Conservation (phyloP, 2,797 vertebrate genomes). For the Karalla daura region DNA sequence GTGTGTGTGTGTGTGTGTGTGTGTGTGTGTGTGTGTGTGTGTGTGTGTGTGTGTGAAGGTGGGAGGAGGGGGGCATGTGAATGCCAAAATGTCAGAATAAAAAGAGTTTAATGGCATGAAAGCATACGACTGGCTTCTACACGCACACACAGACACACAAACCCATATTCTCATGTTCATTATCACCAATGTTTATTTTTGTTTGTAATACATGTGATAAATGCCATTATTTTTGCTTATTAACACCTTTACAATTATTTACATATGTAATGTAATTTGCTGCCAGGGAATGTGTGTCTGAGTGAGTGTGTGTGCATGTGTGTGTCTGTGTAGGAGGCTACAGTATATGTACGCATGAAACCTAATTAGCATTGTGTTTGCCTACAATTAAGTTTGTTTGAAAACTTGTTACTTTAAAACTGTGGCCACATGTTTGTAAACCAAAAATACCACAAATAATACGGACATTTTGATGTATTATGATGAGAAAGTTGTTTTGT, state of each 20-base stretch:
- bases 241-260: constrained; percentile 40
- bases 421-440: neutral
- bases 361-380: too few relatives aligned
- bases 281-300: constrained; percentile 27
- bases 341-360: too few relatives aligned
- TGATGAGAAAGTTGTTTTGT: neutral
- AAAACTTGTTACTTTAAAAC: neutral
- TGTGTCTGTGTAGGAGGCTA: neutral
- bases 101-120: constrained; percentile 8
- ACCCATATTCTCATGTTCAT: constrained; percentile 15
- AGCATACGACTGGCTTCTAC: constrained; percentile 18
- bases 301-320: constrained; percentile 4
- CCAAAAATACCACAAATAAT: neutral
- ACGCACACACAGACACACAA: neutral
- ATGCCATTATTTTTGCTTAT: constrained; percentile 28
- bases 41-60: constrained; percentile 29
- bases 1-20: constrained; percentile 1
- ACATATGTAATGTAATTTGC: constrained; percentile 36
- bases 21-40: constrained; percentile 8
- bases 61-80: constrained; percentile 22
- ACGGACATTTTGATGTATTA: neutral
- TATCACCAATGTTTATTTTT: constrained; percentile 12
- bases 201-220: constrained; percentile 52
- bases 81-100: constrained; percentile 30
- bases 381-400: too few relatives aligned